A percentile compares a stretch with the other conserved stretches of the same genome.
These are phyloP conservation scores for Apotomis capreana DNA, from an alignment of 2,888 invertebrate species.

Conservation along the genomic window DNA sequence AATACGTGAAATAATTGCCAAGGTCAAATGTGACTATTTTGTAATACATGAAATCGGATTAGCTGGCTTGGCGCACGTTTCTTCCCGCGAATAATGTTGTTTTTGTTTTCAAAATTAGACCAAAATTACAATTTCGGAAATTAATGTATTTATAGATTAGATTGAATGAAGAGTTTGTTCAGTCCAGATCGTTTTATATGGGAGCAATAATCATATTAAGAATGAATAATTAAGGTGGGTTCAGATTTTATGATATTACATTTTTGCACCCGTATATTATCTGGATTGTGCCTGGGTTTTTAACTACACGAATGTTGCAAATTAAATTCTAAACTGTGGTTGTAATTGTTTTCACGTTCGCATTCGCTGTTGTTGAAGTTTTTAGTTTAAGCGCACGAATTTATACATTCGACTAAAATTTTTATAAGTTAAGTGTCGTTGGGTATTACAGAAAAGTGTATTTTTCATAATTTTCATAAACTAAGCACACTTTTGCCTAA, in stretches of 20 bases:
- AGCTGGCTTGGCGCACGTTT: background rate
- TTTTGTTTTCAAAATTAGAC: background rate
- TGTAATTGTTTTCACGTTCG: constrained; percentile 64
- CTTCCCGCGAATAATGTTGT: background rate
- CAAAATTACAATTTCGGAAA: background rate
- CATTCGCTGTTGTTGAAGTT: constrained; percentile 63
- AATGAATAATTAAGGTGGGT: background rate
- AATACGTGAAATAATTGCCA: background rate
- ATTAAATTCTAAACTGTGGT: constrained; percentile 57
- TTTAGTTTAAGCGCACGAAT: constrained; percentile 79
- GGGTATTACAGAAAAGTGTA: constrained; percentile 63
- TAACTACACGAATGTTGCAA: constrained; percentile 22
- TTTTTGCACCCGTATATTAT: background rate
- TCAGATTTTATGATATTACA: background rate
- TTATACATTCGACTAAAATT: constrained; percentile 68
- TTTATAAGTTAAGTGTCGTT: constrained; percentile 61
- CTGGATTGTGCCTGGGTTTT: background rate
- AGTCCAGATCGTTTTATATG: background rate
- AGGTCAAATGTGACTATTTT: too few species aligned
- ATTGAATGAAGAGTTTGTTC: constrained; percentile 5
- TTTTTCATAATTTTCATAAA: constrained; percentile 70
- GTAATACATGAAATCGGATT: too few species aligned
- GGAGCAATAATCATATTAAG: background rate
- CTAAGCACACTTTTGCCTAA: constrained; percentile 80
- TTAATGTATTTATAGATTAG: background rate